Percentiles rank a stretch among this genome's conserved stretches.
Evolutionary conservation across 92 coral and sea anemone genomes (phyloP).

Genomic region (Nematostella vectensis): DNA sequence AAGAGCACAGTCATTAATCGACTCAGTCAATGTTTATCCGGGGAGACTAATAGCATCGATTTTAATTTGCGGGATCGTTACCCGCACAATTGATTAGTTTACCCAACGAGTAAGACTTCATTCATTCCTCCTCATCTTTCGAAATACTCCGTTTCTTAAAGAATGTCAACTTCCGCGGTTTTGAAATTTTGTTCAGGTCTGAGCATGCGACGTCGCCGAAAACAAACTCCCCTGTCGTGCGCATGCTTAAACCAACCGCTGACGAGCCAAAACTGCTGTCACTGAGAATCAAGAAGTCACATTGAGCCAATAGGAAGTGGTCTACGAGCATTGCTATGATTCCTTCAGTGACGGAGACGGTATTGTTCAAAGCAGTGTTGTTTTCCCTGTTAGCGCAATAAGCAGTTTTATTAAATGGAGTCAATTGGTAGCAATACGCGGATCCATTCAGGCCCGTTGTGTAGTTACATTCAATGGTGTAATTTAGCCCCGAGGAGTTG

Average conservation of each 20-base stretch:
- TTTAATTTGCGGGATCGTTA: too few species aligned
- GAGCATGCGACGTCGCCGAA: conserved; percentile 60
- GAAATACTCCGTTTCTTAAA: conserved; percentile 34
- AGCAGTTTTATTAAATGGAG: conserved; percentile 34
- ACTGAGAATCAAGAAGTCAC: conserved; percentile 71
- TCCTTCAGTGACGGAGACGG: conserved; percentile 48
- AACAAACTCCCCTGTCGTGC: conserved; percentile 40
- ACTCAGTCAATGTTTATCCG: too few species aligned
- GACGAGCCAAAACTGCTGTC: conserved; percentile 93
- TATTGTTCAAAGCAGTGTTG: conserved; percentile 22
- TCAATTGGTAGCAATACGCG: conserved; percentile 35
- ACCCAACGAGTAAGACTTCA: too few species aligned
- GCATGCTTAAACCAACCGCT: conserved; percentile 84
- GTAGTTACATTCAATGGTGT: conserved; percentile 56
- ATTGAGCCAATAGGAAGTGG: conserved; percentile 67
- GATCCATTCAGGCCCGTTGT: conserved; percentile 37
- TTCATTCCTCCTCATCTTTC: too few species aligned
- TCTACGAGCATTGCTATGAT: conserved; percentile 76
- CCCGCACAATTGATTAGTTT: too few species aligned
- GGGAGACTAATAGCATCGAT: too few species aligned
- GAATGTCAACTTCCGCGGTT: conserved; percentile 26
- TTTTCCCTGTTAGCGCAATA: conserved; percentile 52
- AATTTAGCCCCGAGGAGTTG: conserved; percentile 46
- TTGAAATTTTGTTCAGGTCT: conserved; percentile 25
- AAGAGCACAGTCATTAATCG: too few species aligned